Base-by-base conservation (phyloP, 53 echinoderm and acorn worm genomes). In the Paracentrotus lividus region DNA sequence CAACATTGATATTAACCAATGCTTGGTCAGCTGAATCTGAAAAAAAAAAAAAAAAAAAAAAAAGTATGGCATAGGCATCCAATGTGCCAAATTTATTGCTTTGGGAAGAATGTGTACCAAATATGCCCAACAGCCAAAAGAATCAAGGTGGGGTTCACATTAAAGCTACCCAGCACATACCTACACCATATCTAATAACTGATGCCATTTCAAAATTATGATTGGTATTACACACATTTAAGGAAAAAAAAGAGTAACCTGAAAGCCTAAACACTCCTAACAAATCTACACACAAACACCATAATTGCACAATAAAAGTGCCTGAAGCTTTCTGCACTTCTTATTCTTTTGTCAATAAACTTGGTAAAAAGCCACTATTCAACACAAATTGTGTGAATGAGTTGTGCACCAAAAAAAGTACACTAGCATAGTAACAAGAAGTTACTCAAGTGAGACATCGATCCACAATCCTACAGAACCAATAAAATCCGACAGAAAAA, bases 301-400 rank as follows among this genome's bases (percentile, higher is more conserved):
- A 72, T 72, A 72, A 72, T 72, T 72, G 72, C 72, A 72, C 72
- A 72, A 72, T 72, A 72, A 72, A 72, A 40, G 72, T 21, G 40
- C 72, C 72, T 72, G 72, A 36, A 72, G 72, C 72, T 72, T 72
- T 18, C 14, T 72, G 72, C 36, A 72, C 72, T 36, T 72, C 40
- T 72, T 21, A 72, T 15, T 72, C 36, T 72, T 40, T 72, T 21
- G 32, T 38, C 38, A 36, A 72, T 72, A 40, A 72, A 72, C 20
- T 40, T 26, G 27, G 14, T 38, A 3, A 72, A 51, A 72, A 72
- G 36, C 72, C 72, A 72, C 72, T 38, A 72, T 72, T 5, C 32
- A 16, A 40, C 38, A 40, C 40, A 7, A 38, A 40, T 16, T 36
- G 72, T 72, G 72, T 57, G 14, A 8, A 72, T 72, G 69, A 2